phyloP scores from a whole-genome alignment of 2,797 vertebrate genomes.

The Poecilia wingei region DNA sequence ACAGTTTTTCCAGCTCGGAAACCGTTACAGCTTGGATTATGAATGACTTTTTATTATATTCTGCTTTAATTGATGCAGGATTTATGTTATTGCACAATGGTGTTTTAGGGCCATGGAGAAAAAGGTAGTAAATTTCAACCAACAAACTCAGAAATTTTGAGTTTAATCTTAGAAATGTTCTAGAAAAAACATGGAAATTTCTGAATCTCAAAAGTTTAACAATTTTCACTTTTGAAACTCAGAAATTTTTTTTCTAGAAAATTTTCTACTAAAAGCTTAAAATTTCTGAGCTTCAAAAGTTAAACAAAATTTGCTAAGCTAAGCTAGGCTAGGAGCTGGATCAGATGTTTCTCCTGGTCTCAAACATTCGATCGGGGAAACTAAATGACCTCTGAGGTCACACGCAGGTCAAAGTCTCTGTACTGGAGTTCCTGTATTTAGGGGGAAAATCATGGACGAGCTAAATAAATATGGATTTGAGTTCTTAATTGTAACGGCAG shows the following conservation, averaged over 20 bases:
- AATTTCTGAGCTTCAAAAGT: no score
- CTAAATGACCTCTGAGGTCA: slow-evolving; percentile 49
- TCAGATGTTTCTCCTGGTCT: slow-evolving; percentile 61
- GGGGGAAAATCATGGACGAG: background rate
- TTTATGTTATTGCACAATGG: background rate
- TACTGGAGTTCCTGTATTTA: slow-evolving; percentile 1
- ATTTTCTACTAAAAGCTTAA: no score
- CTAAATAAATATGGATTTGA: background rate
- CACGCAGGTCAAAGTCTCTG: slow-evolving; percentile 25
- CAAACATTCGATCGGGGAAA: slow-evolving; percentile 54
- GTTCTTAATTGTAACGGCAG: background rate
- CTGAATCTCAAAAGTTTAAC: no score
- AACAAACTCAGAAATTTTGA: no score
- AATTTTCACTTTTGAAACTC: no score
- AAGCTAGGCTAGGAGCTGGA: slow-evolving; percentile 24
- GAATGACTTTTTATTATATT: background rate
- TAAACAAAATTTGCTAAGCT: no score
- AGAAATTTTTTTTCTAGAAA: no score
- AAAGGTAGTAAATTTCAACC: no score
- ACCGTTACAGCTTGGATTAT: background rate
- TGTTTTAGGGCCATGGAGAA: no score
- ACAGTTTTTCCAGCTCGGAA: background rate
- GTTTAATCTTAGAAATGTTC: no score
- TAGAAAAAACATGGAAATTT: no score
- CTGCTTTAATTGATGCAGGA: background rate